Evolutionary conservation across 2,888 invertebrate species (phyloP), one percentile per base, ranked within the genome.

Genomic region (Cotesia congregata): DNA sequence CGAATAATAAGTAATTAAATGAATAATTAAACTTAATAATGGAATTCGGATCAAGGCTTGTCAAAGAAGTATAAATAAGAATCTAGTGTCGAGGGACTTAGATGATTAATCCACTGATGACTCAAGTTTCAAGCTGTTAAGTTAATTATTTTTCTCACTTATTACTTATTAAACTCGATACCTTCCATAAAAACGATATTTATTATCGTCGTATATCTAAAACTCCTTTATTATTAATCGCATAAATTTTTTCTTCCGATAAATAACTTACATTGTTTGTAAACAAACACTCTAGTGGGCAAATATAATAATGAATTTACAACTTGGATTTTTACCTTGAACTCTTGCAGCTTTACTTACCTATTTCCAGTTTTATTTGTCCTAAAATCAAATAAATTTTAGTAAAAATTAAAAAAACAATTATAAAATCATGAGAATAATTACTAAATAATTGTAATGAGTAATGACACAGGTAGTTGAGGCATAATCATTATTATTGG

Each of bases 401-500:
- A n/a, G 62, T 3, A 30, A 30, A 62, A 62, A 20, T 15, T n/a
- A 62, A 62, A 62, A 62, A 62, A 62, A 62, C 30, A 30, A 30
- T 30, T 17, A 1, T 17, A 20, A 62, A 17, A 6, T 12, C 17
- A 15, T 17, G 20, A 62, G 2, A 62, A 15, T 62, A 20, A 62
- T 62, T 62, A 7, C 17, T 62, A 17, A 62, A 62, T 7, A 62
- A 62, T 50, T 12, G 50, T 9, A 3, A 15, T 62, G 6, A n/a
- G 12, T 62, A 62, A 17, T 62, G 62, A 62, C 20, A 17, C 72
- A 65, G 62, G 30, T 38, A 62, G 62, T 62, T 61, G 39, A 5
- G 15, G 65, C 67, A 67, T 67, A 74, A 74, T 74, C 41, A 60
- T 59, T 67, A 67, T 67, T 61, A 75, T 64, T 75, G 71, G 65